Percentiles rank a stretch among this genome's conserved stretches.
Evolutionary conservation across 2,888 invertebrate species (phyloP).

Genomic region (Scaptodrosophila latifasciaeformis): DNA sequence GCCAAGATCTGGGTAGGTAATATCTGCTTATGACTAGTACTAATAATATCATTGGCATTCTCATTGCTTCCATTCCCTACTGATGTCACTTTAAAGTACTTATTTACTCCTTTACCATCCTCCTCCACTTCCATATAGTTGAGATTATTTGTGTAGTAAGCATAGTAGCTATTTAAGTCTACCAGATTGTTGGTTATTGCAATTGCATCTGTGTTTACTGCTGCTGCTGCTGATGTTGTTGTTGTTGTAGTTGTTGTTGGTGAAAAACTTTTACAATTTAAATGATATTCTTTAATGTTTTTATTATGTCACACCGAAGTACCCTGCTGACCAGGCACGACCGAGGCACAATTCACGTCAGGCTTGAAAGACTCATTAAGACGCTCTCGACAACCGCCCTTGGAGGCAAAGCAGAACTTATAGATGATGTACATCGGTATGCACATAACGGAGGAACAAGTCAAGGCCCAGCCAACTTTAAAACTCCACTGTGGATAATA

Average conservation of each 20-base stretch:
- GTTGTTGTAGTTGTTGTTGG: slow-evolving; percentile 46
- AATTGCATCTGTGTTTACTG: slow-evolving; percentile 16
- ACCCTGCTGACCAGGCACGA: slow-evolving; percentile 73
- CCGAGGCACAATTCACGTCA: slow-evolving; percentile 65
- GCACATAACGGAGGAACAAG: slow-evolving; percentile 88
- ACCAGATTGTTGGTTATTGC: slow-evolving; percentile 38
- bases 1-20: too few species aligned
- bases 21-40: slow-evolving; percentile 47
- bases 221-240: slow-evolving; percentile 34
- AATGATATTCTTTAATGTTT: slow-evolving; percentile 44
- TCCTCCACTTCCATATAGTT: slow-evolving; percentile 41
- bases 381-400: slow-evolving; percentile 76
- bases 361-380: slow-evolving; percentile 67
- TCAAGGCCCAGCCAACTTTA: slow-evolving; percentile 87
- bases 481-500: slow-evolving; percentile 88
- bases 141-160: slow-evolving; percentile 64
- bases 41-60: slow-evolving; percentile 39
- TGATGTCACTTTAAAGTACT: too few species aligned
- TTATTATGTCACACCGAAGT: slow-evolving; percentile 75
- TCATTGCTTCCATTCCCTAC: slow-evolving; percentile 39
- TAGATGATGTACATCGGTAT: slow-evolving; percentile 90
- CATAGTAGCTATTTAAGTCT: slow-evolving; percentile 58
- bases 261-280: slow-evolving; percentile 52
- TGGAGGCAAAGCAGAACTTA: slow-evolving; percentile 81
- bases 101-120: too few species aligned